Conservation (phyloP, 2,888 invertebrate species). For the Plutella xylostella region DNA sequence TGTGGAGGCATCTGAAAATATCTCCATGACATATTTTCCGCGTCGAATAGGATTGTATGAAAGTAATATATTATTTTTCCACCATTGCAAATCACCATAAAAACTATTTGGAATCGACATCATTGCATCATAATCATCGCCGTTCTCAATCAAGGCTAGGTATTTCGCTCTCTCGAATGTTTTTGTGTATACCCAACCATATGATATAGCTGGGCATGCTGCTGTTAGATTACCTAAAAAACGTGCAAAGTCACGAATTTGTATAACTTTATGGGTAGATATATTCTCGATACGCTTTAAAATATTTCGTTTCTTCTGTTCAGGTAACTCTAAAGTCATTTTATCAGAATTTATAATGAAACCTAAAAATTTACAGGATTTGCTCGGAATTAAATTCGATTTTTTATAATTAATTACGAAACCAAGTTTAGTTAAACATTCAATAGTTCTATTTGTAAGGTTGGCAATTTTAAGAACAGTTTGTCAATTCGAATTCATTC, state of each 20-base stretch:
- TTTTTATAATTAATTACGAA: neutral
- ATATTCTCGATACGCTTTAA: neutral
- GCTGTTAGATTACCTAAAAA: neutral
- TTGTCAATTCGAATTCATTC: too few species aligned
- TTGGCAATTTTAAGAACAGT: constrained; percentile 7
- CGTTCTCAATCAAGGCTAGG: neutral
- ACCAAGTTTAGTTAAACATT: neutral
- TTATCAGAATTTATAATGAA: neutral
- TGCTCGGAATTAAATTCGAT: neutral
- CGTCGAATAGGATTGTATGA: neutral
- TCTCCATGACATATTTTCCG: neutral
- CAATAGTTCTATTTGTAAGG: constrained; percentile 7
- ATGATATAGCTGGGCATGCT: constrained; percentile 1
- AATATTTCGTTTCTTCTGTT: neutral
- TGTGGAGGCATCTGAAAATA: constrained; percentile 2
- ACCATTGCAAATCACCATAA: neutral
- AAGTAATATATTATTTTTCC: neutral
- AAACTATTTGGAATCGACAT: too few species aligned
- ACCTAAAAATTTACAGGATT: neutral
- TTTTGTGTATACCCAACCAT: constrained; percentile 7
- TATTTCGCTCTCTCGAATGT: constrained; percentile 1
- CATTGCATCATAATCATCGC: too few species aligned
- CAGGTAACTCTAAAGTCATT: neutral
- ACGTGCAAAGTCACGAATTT: constrained; percentile 1
- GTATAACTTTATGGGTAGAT: neutral